Conservation (phyloP, 2,113 vertebrate species). For the Hiodon tergisus region DNA sequence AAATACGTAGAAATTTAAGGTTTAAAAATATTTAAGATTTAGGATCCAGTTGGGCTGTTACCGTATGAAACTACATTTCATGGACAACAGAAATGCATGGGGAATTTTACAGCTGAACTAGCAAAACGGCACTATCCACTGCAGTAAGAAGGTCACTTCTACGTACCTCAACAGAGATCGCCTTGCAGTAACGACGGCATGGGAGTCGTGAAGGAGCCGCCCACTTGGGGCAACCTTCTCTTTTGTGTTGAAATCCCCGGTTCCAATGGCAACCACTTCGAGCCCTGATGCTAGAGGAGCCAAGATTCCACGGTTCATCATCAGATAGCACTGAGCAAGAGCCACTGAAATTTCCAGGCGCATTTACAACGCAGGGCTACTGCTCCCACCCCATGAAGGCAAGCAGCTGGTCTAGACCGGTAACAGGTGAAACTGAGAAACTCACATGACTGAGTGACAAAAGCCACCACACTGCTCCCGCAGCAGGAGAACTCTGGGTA, state of each 20-base stretch:
- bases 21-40: too few relatives aligned
- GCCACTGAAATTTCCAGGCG: too few relatives aligned
- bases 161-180: constrained; percentile 82
- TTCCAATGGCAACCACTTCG: constrained; percentile 85
- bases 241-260: constrained; percentile 76
- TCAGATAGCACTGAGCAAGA: too few relatives aligned
- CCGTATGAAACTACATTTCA: too few relatives aligned
- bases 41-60: too few relatives aligned
- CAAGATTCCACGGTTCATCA: neutral
- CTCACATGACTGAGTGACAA: constrained; percentile 80
- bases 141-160: neutral
- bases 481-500: constrained; percentile 67
- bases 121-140: too few relatives aligned
- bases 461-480: constrained; percentile 77
- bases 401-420: too few relatives aligned
- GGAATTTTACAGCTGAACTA: too few relatives aligned
- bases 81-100: too few relatives aligned
- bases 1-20: too few relatives aligned
- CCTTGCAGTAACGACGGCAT: constrained; percentile 79
- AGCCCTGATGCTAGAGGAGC: constrained; percentile 40
- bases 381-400: too few relatives aligned
- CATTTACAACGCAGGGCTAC: too few relatives aligned
- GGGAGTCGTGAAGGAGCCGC: constrained; percentile 79
- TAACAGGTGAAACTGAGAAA: constrained; percentile 10
- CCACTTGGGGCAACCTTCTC: constrained; percentile 57